Conservation (phyloP, 2,888 invertebrate genomes). For the Aradus depressus region DNA sequence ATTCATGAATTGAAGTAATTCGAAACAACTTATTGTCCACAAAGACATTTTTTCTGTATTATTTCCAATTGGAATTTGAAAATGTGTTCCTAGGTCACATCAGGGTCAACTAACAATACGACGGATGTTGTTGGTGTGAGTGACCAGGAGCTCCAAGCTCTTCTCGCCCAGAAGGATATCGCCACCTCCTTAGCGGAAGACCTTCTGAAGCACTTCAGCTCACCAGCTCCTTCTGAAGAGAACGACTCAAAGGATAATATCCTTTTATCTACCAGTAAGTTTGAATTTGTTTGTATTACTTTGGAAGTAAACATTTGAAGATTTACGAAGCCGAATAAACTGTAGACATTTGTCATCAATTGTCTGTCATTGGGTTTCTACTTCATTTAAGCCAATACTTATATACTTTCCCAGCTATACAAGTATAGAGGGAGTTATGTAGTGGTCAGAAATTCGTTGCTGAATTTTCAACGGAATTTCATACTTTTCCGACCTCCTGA, state of each 20-base stretch:
- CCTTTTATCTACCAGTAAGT: constrained; percentile 12
- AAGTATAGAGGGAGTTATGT: too few species aligned
- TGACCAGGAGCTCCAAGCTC: constrained; percentile 59
- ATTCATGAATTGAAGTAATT: too few species aligned
- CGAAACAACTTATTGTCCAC: too few species aligned
- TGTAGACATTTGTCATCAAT: too few species aligned
- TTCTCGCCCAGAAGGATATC: constrained; percentile 62
- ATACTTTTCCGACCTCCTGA: too few species aligned
- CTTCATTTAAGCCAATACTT: too few species aligned
- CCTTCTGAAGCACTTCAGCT: constrained; percentile 71
- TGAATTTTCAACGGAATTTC: too few species aligned
- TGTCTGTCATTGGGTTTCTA: too few species aligned
- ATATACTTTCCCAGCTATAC: too few species aligned
- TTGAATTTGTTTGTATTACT: background rate
- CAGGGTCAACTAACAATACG: constrained; percentile 23
- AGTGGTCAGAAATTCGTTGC: too few species aligned
- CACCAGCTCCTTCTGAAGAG: constrained; percentile 42
- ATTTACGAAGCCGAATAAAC: too few species aligned
- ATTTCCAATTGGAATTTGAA: background rate
- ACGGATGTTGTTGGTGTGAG: constrained; percentile 45
- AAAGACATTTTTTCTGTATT: background rate
- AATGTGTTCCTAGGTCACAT: background rate
- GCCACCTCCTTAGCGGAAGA: constrained; percentile 77
- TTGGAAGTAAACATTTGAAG: too few species aligned
- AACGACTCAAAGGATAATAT: constrained; percentile 40